Conservation (phyloP, 2,888 invertebrate genomes). For the Lymantria monacha region DNA sequence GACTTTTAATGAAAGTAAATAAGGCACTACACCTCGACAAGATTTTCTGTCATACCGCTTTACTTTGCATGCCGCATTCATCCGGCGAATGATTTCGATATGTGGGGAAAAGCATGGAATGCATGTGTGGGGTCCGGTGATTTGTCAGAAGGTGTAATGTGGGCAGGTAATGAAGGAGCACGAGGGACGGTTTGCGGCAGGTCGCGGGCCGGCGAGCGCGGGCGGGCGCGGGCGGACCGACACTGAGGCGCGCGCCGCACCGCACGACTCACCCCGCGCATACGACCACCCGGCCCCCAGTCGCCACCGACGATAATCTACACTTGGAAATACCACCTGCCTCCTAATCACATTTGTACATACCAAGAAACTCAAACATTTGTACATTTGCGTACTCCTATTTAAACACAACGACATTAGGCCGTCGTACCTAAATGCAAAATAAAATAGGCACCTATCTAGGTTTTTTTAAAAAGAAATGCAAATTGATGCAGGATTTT, state of each 20-base stretch:
- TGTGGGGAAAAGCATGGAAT: neutral
- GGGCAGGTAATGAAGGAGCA: conserved; percentile 56
- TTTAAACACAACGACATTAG: conserved; percentile 10
- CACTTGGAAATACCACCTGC: conserved; percentile 49
- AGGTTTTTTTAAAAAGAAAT: no score
- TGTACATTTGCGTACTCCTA: conserved; percentile 17
- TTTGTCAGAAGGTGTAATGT: conserved; percentile 56
- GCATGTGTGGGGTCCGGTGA: conserved; percentile 24
- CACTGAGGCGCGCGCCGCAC: conserved; percentile 77
- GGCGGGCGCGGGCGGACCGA: conserved; percentile 77
- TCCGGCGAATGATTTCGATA: conserved; percentile 6
- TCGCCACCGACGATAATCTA: conserved; percentile 43
- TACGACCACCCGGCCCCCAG: conserved; percentile 28
- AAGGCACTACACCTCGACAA: conserved; percentile 22
- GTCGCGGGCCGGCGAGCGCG: conserved; percentile 69
- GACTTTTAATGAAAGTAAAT: conserved; percentile 19
- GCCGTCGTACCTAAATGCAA: no score
- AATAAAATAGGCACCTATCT: no score
- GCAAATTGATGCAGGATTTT: no score
- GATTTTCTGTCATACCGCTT: conserved; percentile 24
- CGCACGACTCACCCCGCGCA: conserved; percentile 46
- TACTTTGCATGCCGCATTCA: conserved; percentile 22
- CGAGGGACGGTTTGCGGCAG: conserved; percentile 63
- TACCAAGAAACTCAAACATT: conserved; percentile 15
- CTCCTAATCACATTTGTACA: conserved; percentile 8